A percentile compares a stretch with the other conserved stretches of the same genome.
Conservation (phyloP, 2,113 vertebrate species). For the Microcebus lehilahytsara region DNA sequence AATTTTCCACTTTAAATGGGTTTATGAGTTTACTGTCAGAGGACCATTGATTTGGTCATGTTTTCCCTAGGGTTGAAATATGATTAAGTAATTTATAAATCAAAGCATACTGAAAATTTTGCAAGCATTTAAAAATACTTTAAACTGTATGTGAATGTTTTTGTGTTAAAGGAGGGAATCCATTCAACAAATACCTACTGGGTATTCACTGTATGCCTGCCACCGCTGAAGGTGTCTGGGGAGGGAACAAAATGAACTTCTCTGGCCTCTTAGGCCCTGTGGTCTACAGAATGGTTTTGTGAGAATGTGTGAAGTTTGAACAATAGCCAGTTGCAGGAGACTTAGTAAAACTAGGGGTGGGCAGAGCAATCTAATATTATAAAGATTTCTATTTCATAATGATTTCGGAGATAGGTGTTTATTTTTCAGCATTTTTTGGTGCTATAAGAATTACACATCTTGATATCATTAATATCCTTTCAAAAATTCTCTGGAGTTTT, state of each 20-base stretch:
- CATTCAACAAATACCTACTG: neutral
- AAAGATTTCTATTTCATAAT: conserved; percentile 4
- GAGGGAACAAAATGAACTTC: neutral
- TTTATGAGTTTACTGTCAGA: neutral
- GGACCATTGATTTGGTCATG: neutral
- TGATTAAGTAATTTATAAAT: conserved; percentile 21
- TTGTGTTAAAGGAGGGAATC: neutral
- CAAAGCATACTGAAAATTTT: neutral
- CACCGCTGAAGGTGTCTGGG: neutral
- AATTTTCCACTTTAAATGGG: neutral
- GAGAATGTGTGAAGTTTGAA: neutral
- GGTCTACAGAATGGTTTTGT: neutral
- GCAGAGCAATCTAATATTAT: neutral
- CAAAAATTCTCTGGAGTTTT: neutral
- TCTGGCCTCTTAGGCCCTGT: neutral
- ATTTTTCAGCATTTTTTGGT: conserved; percentile 33
- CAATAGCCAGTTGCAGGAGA: neutral
- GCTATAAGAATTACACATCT: neutral
- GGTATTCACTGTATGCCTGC: no score
- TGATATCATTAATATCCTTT: neutral
- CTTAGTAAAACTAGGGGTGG: neutral
- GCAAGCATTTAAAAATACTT: neutral
- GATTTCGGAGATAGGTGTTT: conserved; percentile 11
- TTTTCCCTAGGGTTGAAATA: conserved; percentile 34
- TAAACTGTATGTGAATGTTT: neutral